Percentiles rank a stretch among this genome's conserved stretches.
Evolutionary conservation across 2,113 vertebrate genomes (phyloP).

Genomic region (Drymodes brunneopygia): DNA sequence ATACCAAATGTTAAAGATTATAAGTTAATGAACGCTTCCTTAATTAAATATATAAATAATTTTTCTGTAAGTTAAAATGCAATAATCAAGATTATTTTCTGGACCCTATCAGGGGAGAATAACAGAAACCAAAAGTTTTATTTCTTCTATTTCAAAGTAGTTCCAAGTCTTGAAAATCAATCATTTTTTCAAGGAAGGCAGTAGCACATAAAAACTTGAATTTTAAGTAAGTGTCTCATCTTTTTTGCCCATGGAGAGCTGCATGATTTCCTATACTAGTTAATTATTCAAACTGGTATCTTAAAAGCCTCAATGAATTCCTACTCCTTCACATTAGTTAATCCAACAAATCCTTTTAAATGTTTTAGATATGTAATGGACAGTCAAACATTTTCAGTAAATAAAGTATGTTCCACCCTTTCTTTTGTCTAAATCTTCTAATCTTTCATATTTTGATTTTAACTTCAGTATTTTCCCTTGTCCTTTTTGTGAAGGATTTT

Average conservation of each 20-base stretch:
- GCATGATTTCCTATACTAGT: background rate
- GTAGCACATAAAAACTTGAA: background rate
- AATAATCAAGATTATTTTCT: background rate
- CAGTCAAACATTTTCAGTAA: background rate
- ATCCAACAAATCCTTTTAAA: background rate
- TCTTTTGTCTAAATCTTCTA: background rate
- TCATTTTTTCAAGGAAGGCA: background rate
- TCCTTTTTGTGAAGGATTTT: background rate
- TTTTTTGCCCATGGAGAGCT: background rate
- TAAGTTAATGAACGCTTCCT: background rate
- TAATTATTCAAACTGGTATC: background rate
- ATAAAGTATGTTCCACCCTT: background rate
- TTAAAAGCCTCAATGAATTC: background rate
- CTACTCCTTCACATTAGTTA: background rate
- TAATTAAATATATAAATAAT: background rate
- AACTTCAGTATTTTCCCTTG: background rate
- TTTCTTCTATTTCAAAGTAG: background rate
- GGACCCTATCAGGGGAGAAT: background rate
- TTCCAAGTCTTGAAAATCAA: background rate
- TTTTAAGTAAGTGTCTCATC: background rate
- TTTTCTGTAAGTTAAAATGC: background rate
- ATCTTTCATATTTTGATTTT: background rate
- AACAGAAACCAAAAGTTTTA: background rate
- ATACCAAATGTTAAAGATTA: background rate
- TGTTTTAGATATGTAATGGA: background rate